Evolutionary conservation across 2,113 vertebrate species (phyloP).

Genomic region (Rynchops niger): DNA sequence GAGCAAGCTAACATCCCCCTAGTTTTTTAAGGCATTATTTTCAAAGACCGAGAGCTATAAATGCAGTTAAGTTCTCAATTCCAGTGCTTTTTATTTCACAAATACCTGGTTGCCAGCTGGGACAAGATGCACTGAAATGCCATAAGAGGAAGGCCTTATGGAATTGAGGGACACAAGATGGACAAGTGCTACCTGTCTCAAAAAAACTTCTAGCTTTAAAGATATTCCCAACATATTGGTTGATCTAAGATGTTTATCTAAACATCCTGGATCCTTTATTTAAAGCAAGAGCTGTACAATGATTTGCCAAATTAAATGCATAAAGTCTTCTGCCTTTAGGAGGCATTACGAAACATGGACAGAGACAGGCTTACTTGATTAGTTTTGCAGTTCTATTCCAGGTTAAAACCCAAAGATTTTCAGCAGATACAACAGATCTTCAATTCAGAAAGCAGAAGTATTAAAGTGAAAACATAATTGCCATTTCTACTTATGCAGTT

Average conservation of each 20-base stretch:
- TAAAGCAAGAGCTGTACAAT: not conserved
- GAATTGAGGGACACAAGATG: not conserved
- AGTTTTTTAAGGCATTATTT: not conserved
- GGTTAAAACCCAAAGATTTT: not conserved
- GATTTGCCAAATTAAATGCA: not conserved
- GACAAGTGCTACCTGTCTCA: not conserved
- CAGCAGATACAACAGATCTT: not conserved
- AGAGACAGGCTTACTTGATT: not conserved
- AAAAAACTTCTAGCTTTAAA: not conserved
- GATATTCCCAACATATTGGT: not conserved
- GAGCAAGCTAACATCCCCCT: not conserved
- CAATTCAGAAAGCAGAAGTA: not conserved
- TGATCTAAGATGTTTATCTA: not conserved
- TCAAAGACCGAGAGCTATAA: not conserved
- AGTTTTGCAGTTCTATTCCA: not conserved
- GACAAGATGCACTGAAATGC: not conserved
- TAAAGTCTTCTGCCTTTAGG: not conserved
- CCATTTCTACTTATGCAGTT: not conserved
- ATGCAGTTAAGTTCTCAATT: not conserved
- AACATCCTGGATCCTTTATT: not conserved
- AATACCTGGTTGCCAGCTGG: not conserved
- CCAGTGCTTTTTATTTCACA: not conserved
- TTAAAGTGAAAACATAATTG: not conserved
- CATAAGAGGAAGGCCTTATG: not conserved
- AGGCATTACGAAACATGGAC: not conserved